Base-by-base conservation (phyloP, 1,140 invertebrate species). In the Apocrypta bakeri region DNA sequence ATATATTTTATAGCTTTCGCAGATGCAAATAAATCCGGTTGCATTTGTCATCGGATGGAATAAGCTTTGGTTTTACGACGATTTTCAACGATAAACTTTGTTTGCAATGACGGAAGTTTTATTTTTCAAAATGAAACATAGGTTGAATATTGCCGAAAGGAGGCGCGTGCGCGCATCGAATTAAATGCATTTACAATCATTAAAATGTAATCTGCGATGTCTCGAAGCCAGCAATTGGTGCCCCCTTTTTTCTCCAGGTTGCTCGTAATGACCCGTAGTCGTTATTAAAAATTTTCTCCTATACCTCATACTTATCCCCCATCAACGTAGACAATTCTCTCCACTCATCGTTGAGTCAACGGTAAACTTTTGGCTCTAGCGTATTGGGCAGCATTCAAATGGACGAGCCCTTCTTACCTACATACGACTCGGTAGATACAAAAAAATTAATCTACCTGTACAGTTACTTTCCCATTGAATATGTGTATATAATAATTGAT, bases 401-500 rank as follows among this genome's bases (percentile, higher is more conserved):
- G n/a, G n/a, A n/a, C 6, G 31, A 71, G 17, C 68, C 68, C 31
- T 71, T 71, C 31, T 31, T n/a, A 56, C 68, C 68, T 17, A 71
- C 68, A 33, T 66, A 56, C 25, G 63, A n/a, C 25, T 25, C 68
- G 68, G 48, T 21, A n/a, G 42, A 17, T 21, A 37, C 1, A 71
- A 71, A 71, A 71, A 71, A 71, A 37, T 27, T 8, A 64, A 66
- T 66, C 12, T 27, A 11, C 17, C 21, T 37, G 27, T 31, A 71
- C 68, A 71, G 66, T 69, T 69, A 69, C 1, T 1, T 69, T 33
- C 66, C 9, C 6, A 9, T 31, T 9, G 29, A 68, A 29, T 12
- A 33, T 7, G 31, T 27, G 12, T 25, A 42, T 42, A n/a, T 73
- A 42, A 73, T 73, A 73, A 73, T 4, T 40, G 71, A 73, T 73